These are phyloP conservation scores for Thysanoteuthis rhombus DNA, from an alignment of 2,888 invertebrate genomes.

Conservation along the genomic window DNA sequence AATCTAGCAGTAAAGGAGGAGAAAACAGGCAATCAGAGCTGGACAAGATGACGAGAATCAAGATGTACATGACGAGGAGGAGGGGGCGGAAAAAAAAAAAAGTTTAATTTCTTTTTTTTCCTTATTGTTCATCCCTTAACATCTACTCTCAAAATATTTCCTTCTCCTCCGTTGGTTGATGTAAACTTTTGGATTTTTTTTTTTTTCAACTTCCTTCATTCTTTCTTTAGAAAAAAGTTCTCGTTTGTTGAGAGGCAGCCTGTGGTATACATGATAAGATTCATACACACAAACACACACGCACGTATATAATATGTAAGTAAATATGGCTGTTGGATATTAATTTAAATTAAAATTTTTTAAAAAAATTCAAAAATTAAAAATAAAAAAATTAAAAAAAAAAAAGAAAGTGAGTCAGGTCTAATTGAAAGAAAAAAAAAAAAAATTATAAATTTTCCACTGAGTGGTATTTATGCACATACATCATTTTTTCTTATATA, in stretches of 20 bases:
- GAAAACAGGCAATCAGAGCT: neutral
- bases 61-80: neutral
- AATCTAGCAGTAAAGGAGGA: neutral
- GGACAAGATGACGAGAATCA: neutral
- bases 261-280: neutral
- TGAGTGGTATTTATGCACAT: neutral
- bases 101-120: neutral
- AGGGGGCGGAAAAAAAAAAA: neutral
- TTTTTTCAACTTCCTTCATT: neutral
- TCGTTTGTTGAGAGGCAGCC: slow-evolving; percentile 12
- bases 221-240: neutral
- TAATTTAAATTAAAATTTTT: neutral
- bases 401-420: neutral
- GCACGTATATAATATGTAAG: neutral
- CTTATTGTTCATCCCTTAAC: neutral
- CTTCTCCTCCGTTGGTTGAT: neutral
- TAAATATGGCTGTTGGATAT: neutral
- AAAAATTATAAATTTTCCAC: neutral
- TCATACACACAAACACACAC: neutral
- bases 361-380: too few species aligned
- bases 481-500: neutral
- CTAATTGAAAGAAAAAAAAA: neutral
- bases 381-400: neutral
- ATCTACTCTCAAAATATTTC: slow-evolving; percentile 12
- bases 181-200: neutral